Conservation (phyloP, 2,797 vertebrate genomes). For the Columba guinea region DNA sequence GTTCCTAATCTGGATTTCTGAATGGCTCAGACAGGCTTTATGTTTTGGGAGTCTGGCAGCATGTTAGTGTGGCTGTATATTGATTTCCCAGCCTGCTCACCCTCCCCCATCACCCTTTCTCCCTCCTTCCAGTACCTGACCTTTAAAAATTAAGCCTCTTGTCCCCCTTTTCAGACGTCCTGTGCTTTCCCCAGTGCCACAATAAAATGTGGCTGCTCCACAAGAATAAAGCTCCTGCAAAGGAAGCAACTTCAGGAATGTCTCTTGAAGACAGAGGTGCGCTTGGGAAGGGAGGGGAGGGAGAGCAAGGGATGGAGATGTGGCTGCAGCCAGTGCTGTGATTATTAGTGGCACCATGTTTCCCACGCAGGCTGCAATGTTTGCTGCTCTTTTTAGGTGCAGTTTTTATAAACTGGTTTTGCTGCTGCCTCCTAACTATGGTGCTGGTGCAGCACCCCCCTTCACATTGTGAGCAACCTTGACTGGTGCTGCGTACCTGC, state of each 20-base stretch:
- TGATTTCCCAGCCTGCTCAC: background rate
- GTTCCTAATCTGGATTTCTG: background rate
- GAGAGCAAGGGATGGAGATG: fast-evolving
- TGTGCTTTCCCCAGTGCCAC: background rate
- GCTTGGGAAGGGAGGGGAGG: background rate
- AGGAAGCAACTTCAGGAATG: background rate
- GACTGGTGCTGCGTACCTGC: background rate
- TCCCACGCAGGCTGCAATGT: background rate
- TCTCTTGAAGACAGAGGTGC: background rate
- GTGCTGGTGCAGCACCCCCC: background rate
- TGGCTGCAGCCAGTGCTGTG: background rate
- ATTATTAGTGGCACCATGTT: background rate
- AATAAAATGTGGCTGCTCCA: background rate
- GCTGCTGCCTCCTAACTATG: background rate
- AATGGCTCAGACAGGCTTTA: background rate
- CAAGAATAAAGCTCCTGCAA: background rate
- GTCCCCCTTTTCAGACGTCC: background rate
- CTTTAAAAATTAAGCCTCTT: background rate
- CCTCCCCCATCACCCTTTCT: background rate
- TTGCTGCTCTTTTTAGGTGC: background rate
- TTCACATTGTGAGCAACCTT: background rate
- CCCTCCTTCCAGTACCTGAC: background rate
- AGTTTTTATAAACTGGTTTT: background rate
- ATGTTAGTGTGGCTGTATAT: background rate
- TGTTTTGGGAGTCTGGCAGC: background rate